Evolutionary conservation across 2,797 vertebrate species (phyloP).

Genomic region (Acanthurus leucopareius): DNA sequence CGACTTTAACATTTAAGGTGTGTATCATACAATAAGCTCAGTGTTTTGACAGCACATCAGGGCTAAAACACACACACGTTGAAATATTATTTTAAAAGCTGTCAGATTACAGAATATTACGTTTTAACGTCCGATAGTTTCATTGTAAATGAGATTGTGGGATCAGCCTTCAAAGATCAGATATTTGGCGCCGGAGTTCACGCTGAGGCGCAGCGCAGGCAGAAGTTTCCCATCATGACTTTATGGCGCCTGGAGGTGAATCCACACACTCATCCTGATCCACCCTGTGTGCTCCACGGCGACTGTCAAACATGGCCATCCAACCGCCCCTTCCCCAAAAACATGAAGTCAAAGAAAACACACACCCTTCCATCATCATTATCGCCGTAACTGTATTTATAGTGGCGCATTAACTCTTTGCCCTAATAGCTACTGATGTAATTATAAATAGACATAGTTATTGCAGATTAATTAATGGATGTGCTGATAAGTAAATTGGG

Average conservation of each 20-base stretch:
- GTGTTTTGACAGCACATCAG: slow-evolving; percentile 35
- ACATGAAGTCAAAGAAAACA: not conserved
- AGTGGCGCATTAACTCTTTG: not conserved
- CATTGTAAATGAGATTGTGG: not conserved
- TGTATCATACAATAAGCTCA: not conserved
- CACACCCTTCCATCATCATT: too few species aligned
- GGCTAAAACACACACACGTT: not conserved
- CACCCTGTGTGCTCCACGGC: slow-evolving; percentile 22
- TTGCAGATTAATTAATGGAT: not conserved
- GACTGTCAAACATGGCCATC: slow-evolving; percentile 54
- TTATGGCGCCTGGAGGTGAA: slow-evolving; percentile 3
- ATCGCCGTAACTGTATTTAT: too few species aligned
- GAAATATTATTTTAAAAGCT: not conserved
- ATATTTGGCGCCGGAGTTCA: slow-evolving; percentile 15
- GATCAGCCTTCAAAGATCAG: slow-evolving; percentile 7
- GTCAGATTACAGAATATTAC: not conserved
- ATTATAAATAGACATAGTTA: too few species aligned
- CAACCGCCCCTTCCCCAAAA: not conserved
- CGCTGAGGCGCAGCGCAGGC: not conserved
- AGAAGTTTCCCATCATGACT: not conserved
- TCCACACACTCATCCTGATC: slow-evolving; percentile 37
- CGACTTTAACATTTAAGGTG: not conserved
- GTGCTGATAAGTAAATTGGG: too few species aligned
- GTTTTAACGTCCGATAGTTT: not conserved
- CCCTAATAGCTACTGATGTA: not conserved